Evolutionary conservation across 1,140 invertebrate species (phyloP), one percentile per base, ranked within the genome.

Genomic region (Drosophila sulfurigaster): DNA sequence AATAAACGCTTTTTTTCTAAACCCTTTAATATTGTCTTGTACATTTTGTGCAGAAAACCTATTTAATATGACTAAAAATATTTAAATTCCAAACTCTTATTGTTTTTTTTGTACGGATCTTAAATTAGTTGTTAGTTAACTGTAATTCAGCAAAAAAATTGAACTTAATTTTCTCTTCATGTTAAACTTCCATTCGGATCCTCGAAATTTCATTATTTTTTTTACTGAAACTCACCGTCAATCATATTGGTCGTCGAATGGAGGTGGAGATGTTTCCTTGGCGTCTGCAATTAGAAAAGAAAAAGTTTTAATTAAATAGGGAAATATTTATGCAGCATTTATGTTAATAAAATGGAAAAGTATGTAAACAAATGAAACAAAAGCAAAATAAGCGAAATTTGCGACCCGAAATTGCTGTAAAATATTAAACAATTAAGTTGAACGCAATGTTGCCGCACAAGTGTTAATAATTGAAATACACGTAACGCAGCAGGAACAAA

Each of bases 381-480:
- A 38, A 64, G 20, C 60, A 43, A 52, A 65, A 43, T 32, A 54
- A 13, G 7, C 30, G 20, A 41, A 43, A 57, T 30, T 64, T 64
- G 11, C 30, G 56, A 74, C 45, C 76, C 30, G 20, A 88, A 80
- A 71, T 69, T 62, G 59, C 69, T 78, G 75, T 73, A 79, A 79
- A 78, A 79, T 79, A 75, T 75, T 88, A 59, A 87, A 87, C 82
- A 89, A 81, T 88, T 83, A 80, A 72, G 77, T 75, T 64, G 57
- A 63, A 75, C 41, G 65, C 41, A 64, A 60, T 62, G 41, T 59
- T 49, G 67, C 52, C 54, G 79, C 83, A 78, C 83, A 87, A 87
- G 80, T 87, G 83, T 88, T 88, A 88, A 88, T 87, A 87, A 87
- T 87, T 82, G 74, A 88, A 88, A 89, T 58, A 69, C 70, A 75